phyloP scores from a whole-genome alignment of 1,140 invertebrate genomes.

The Lordiphosa clarofinis region DNA sequence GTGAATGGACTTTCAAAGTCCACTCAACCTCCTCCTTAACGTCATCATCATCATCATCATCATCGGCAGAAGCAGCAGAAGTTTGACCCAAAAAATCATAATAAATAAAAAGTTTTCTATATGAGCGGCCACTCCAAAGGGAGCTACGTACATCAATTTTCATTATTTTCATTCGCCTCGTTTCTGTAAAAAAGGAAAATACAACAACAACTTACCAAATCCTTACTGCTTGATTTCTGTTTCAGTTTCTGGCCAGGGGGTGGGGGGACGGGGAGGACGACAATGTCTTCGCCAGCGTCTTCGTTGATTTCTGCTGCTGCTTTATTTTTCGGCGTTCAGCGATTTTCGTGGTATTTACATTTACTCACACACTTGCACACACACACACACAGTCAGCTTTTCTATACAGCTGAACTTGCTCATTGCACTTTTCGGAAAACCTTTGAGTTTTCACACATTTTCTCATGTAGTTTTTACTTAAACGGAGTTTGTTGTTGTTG shows the following conservation, averaged over 20 bases:
- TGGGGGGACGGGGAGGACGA: too few relatives aligned
- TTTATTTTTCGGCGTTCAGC: slow-evolving; percentile 67
- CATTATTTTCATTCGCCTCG: slow-evolving; percentile 66
- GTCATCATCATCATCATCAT: slow-evolving; percentile 5
- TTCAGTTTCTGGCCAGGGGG: slow-evolving; percentile 28
- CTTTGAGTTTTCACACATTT: slow-evolving; percentile 7
- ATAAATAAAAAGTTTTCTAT: too few relatives aligned
- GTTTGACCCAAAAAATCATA: too few relatives aligned
- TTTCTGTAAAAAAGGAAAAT: slow-evolving; percentile 38
- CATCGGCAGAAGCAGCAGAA: not conserved
- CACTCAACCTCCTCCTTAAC: not conserved
- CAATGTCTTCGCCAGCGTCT: slow-evolving; percentile 22
- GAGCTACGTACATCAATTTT: slow-evolving; percentile 58
- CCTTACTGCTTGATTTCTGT: slow-evolving; percentile 26
- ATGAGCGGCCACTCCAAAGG: slow-evolving; percentile 25
- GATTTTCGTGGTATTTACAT: slow-evolving; percentile 72
- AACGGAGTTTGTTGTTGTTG: slow-evolving; percentile 8
- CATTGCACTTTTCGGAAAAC: slow-evolving; percentile 55
- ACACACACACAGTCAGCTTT: slow-evolving; percentile 31
- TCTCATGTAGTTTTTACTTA: slow-evolving; percentile 15
- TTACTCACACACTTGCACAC: slow-evolving; percentile 35
- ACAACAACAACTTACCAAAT: slow-evolving; percentile 22
- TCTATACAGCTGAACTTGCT: slow-evolving; percentile 49
- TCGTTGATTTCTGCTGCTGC: slow-evolving; percentile 54
- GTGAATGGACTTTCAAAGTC: slow-evolving; percentile 36